Evolutionary conservation across 2,888 invertebrate genomes (phyloP).

Genomic region (Fabriciana adippe): DNA sequence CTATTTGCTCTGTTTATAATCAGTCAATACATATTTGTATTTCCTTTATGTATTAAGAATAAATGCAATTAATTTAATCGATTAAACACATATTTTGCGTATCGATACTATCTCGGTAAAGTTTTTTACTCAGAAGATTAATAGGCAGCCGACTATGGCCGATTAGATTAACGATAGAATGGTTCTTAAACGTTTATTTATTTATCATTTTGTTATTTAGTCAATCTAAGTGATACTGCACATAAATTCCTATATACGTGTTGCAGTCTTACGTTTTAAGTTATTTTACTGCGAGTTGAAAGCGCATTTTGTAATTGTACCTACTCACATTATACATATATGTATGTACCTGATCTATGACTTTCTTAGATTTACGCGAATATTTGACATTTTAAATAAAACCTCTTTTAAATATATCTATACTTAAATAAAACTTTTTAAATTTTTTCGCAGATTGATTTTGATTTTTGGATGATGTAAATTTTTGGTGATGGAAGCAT

Average conservation of each 20-base stretch:
- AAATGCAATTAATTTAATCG: conserved; percentile 67
- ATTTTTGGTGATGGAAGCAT: no score
- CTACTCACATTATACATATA: no score
- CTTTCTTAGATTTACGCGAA: no score
- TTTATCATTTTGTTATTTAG: not conserved
- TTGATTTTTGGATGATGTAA: no score
- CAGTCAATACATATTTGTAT: conserved; percentile 63
- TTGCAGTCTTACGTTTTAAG: no score
- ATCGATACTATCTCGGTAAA: conserved; percentile 35
- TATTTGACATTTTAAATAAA: no score
- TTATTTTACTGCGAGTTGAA: no score
- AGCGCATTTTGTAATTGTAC: no score
- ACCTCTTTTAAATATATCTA: no score
- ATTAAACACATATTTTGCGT: conserved; percentile 65
- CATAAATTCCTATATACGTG: not conserved
- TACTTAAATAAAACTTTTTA: no score
- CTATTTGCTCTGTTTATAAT: conserved; percentile 72
- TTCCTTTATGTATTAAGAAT: conserved; percentile 64
- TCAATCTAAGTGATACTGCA: not conserved
- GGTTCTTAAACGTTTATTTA: conserved; percentile 10
- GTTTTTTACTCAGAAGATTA: conserved; percentile 23
- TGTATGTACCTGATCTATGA: no score
- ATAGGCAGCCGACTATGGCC: conserved; percentile 10
- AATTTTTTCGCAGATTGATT: no score
- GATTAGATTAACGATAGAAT: conserved; percentile 14